These are phyloP conservation scores for Zygothrica quintamaculata DNA, from an alignment of 2,888 invertebrate genomes.

Conservation along the genomic window DNA sequence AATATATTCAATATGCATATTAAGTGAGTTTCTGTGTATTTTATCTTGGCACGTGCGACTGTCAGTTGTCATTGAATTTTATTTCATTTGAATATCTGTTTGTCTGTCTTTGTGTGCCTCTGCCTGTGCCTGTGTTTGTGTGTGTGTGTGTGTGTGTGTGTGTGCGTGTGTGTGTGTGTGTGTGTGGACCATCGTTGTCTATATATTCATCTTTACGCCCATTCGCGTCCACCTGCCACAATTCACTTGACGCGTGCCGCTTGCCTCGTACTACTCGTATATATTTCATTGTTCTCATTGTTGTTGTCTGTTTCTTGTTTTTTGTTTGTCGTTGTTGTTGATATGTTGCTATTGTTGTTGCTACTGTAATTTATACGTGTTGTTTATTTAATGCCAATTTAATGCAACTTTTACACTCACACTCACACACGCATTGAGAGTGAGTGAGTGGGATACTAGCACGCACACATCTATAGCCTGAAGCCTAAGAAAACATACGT, in stretches of 20 bases:
- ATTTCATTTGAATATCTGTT: constrained; percentile 46
- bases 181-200: not conserved
- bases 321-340: constrained; percentile 1
- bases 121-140: not conserved
- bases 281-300: constrained; percentile 37
- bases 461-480: constrained; percentile 17
- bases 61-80: constrained; percentile 51
- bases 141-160: constrained; percentile 1
- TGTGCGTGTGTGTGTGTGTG: constrained; percentile 8
- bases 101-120: constrained; percentile 5
- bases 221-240: constrained; percentile 57
- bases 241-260: constrained; percentile 57
- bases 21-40: constrained; percentile 46
- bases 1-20: constrained; percentile 26
- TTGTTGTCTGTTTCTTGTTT: not conserved
- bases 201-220: constrained; percentile 2
- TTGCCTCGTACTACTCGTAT: constrained; percentile 20
- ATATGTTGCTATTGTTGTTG: constrained; percentile 41
- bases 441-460: too few relatives aligned
- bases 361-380: constrained; percentile 72
- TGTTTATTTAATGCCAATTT: constrained; percentile 79
- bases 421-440: constrained; percentile 6
- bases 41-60: constrained; percentile 29
- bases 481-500: constrained; percentile 44
- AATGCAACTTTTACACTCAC: constrained; percentile 61